Base-by-base conservation (phyloP, 2,888 invertebrate genomes). In the Altica lythri region DNA sequence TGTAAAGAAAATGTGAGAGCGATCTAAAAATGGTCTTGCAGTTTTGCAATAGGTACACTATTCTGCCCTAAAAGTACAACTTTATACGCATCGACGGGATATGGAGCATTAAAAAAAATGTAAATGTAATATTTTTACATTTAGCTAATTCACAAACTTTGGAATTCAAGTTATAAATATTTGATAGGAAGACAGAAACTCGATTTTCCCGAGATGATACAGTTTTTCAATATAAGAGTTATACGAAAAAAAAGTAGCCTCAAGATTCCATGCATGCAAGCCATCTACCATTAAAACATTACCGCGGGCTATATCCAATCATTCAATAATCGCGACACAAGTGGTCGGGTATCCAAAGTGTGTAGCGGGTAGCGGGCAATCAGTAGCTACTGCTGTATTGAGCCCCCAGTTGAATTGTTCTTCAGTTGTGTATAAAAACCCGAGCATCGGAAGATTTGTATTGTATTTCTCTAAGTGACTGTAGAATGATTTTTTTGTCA, bases 271-370 rank as follows among this genome's bases (percentile, higher is more conserved):
- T 25, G 38, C 14, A 42, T 25, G 38, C 14, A 29, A 40, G 12
- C 34, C 34, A 35, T 47, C 29, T 19, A 55, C 73, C 74, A 75
- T 75, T 75, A 75, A 74, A 75, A 74, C 71, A 55, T 53, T 53
- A 67, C 75, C 71, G 47, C 60, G 59, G 69, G 74, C 68, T 45
- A 50, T 57, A 65, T 69, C 67, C 71, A 71, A 73, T 74, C 72
- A 69, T 70, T 71, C 72, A 70, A 72, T 70, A 71, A 72, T 67
- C 61, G 63, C 61, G 62, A 61, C 62, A 65, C 62, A 68, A 66
- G 67, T 67, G 63, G 64, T 60, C 59, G 61, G 54, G 62, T 60
- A 63, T 63, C 62, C 62, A 61, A 59, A 64, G 65, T 60, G 57
- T 55, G 59, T 62, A 64, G 57, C 55, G 59, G 38, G 38, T 38